These are phyloP conservation scores for Myiopsitta monachus DNA, from an alignment of 2,113 vertebrate genomes.

Conservation along the genomic window DNA sequence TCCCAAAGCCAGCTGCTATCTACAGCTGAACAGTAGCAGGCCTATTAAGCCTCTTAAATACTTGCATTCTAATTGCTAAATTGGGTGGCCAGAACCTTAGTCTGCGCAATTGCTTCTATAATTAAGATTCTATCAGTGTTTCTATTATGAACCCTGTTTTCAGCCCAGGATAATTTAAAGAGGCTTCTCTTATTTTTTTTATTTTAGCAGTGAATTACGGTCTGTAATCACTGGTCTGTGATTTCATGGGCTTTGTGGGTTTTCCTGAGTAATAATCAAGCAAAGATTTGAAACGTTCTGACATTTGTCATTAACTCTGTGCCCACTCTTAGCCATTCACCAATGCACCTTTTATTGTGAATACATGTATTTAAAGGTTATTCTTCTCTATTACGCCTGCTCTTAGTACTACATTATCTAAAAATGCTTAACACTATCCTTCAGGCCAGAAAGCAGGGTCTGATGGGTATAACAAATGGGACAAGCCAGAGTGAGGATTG, in stretches of 20 bases:
- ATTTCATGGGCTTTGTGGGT: not conserved
- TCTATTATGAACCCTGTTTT: conserved; percentile 26
- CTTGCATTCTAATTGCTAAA: conserved; percentile 53
- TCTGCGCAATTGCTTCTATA: conserved; percentile 38
- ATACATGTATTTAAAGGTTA: not conserved
- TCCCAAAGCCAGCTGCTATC: conserved; percentile 56
- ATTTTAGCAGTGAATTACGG: not conserved
- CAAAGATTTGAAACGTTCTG: not conserved
- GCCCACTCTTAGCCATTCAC: not conserved
- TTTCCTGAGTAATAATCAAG: conserved; percentile 1
- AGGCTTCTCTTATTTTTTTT: not conserved
- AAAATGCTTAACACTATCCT: not conserved
- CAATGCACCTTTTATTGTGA: not conserved
- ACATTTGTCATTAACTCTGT: not conserved
- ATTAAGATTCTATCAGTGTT: conserved; percentile 50
- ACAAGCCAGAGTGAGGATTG: not conserved
- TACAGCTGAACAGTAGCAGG: conserved; percentile 33
- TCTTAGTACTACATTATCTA: not conserved
- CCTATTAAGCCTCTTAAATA: conserved; percentile 59
- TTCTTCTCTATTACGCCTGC: not conserved
- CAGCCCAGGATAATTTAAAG: not conserved
- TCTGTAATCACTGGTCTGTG: not conserved
- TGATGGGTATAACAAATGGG: not conserved
- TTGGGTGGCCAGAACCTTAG: conserved; percentile 24
- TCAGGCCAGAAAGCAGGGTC: not conserved